Percentiles rank a stretch among this genome's conserved stretches.
Evolutionary conservation across 2,888 invertebrate genomes (phyloP).

Genomic region (Opisthograptis luteolata): DNA sequence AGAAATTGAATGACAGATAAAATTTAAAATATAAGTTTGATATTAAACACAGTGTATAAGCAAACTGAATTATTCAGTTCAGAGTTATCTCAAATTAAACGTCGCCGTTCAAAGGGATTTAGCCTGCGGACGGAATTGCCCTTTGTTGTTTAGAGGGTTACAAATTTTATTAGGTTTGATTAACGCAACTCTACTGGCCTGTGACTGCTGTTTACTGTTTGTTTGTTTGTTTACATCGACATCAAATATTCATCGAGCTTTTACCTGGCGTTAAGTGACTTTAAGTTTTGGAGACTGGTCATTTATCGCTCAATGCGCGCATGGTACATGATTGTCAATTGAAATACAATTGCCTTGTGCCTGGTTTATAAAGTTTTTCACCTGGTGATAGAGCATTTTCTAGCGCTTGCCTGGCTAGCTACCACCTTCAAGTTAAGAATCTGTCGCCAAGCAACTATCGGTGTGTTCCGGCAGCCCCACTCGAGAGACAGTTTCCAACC

Average conservation of each 20-base stretch:
- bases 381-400: no score
- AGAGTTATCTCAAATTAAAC: conserved; percentile 23
- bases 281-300: not conserved
- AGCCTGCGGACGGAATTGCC: conserved; percentile 13
- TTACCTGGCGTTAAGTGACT: conserved; percentile 9
- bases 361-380: no score
- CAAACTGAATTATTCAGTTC: conserved; percentile 19
- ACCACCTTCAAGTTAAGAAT: no score
- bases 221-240: conserved; percentile 15
- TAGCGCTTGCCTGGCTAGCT: no score
- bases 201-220: conserved; percentile 16
- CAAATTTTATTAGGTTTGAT: conserved; percentile 30
- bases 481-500: no score
- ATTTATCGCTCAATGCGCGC: conserved; percentile 1
- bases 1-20: not conserved
- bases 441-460: no score
- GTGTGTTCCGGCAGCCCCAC: no score
- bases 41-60: conserved; percentile 10
- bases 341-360: no score
- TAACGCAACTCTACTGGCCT: conserved; percentile 10
- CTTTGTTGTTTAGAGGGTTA: conserved; percentile 17
- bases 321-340: not conserved
- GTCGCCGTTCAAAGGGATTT: conserved; percentile 22
- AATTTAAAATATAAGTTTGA: conserved; percentile 2
- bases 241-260: conserved; percentile 13